Evolutionary conservation across 1,140 invertebrate species (phyloP), one percentile per base, ranked within the genome.

Genomic region (Armadillidium nasatum): DNA sequence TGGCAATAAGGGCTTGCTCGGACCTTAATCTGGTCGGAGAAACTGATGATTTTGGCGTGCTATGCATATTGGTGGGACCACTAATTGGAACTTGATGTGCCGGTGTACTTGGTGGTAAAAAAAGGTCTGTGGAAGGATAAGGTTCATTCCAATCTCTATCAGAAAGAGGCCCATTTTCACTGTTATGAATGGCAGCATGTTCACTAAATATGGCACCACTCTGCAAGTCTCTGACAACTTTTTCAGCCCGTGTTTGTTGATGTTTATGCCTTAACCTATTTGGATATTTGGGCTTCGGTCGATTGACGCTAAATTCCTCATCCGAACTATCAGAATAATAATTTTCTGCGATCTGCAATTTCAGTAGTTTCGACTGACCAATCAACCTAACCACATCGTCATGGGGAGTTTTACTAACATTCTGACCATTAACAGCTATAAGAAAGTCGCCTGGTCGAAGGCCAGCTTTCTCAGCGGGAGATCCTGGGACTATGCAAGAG

Each of bases 361-460:
- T 88, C 7, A 96, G 87, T 21, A 90, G 81, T 82, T 90, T 90
- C 0, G 93, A 94, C 72, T 90, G 90, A 0, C 93, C 95, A 76
- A 97, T 95, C 46, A 97, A 85, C 77, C 91, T 88, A 0, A 96
- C 96, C 4, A 97, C 95, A 74, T 95, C 94, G 82, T 97, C 95
- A 83, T 98, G 96, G 0, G 92, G 90, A 73, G 92, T 88, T 85
- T 94, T 91, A 11, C 93, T 92, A 0, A 97, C 95, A 84, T 92
- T 94, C 22, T 91, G 88, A 0, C 92, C 93, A 85, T 97, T 96
- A 0, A 98, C 95, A 11, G 94, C 92, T 10, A 97, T 90, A 10
- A 98, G 86, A 82, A 94, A 95, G 84, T 97, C 94, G 0, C 95
- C 95, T 54, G 94, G 91, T 67, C 93, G 88, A 13, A 98, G 86